Evolutionary conservation across 2,113 vertebrate species (phyloP), one percentile per base, ranked within the genome.

Genomic region (Pseudopipra pipra): DNA sequence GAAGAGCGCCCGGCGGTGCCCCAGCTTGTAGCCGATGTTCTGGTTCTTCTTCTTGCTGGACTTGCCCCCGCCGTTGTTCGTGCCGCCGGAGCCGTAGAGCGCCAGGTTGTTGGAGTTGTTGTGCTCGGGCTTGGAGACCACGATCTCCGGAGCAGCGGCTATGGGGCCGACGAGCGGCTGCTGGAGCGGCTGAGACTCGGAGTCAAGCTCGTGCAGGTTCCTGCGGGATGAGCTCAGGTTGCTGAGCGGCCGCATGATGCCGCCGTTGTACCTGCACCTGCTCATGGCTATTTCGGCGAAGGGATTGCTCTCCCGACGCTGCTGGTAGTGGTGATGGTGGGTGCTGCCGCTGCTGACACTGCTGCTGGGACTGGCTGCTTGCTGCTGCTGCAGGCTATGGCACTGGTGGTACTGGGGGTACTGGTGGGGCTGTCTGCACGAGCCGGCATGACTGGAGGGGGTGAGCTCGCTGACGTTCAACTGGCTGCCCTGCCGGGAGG

Each of bases 181-280:
- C 97, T 99, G 99, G 83, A 99, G 95, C 47, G 99, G 99, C 98
- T 99, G 99, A 24, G 99, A 98, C 98, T 99, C 99, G 37, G 99
- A 98, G 98, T 99, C 99, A 93, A 99, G 98, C 97, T 99, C 99
- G 97, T 99, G 98, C 91, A 99, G 98, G 98, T 99, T 99, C 97
- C 99, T 98, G 97, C 99, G 98, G 98, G 99, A 99, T 96, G 99
- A 98, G 98, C 98, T 99, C 97, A 99, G 98, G 99, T 99, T 98
- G 98, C 99, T 99, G 97, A 99, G 98, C 97, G 99, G 99, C 94
- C 99, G 98, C 99, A 99, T 99, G 67, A 99, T 98, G 95, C 99
- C 99, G 97, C 99, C 99, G 98, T 99, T 99, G 97, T 99, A 99
- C 98, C 99, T 99, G 98, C 99, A 99, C 98, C 99, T 99, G 98